Percentiles rank a stretch among this genome's conserved stretches.
phyloP scores from a whole-genome alignment of 2,113 vertebrate genomes.

The Danionella cerebrum region DNA sequence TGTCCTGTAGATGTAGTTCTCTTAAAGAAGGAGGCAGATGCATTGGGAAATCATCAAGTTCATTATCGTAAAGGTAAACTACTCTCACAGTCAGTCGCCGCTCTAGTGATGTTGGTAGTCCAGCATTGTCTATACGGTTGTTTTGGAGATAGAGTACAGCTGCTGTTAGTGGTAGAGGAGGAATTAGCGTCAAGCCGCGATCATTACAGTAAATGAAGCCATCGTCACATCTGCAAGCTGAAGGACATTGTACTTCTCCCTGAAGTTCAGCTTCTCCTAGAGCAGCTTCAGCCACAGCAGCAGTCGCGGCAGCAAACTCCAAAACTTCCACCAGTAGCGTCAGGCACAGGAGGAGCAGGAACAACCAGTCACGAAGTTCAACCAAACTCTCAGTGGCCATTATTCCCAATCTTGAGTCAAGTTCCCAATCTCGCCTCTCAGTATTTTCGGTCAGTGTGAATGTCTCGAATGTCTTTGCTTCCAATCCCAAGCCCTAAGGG shows the following conservation, averaged over 20 bases:
- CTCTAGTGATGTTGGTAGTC: constrained; percentile 73
- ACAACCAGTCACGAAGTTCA: constrained; percentile 84
- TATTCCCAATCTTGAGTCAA: constrained; percentile 32
- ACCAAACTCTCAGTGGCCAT: constrained; percentile 74
- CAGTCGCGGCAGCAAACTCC: constrained; percentile 65
- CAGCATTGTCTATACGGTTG: constrained; percentile 82
- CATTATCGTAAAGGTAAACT: constrained; percentile 89
- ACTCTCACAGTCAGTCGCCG: constrained; percentile 71
- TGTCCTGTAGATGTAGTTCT: constrained; percentile 93
- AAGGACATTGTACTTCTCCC: constrained; percentile 70
- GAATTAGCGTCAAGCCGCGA: constrained; percentile 80
- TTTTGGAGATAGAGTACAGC: constrained; percentile 94
- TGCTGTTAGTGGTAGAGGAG: constrained; percentile 74
- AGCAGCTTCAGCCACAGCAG: constrained; percentile 65
- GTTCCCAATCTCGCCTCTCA: neutral
- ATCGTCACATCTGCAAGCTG: constrained; percentile 82
- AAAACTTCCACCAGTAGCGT: constrained; percentile 82
- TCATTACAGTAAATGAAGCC: constrained; percentile 94
- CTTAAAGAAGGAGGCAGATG: constrained; percentile 79
- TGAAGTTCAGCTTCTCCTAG: constrained; percentile 57
- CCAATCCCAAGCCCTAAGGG: constrained; percentile 5
- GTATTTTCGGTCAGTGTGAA: neutral
- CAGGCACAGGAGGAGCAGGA: constrained; percentile 81
- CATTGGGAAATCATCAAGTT: constrained; percentile 80
- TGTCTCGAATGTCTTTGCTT: neutral